These are phyloP conservation scores for Stictonetta naevosa DNA, from an alignment of 2,113 vertebrate genomes.

Conservation along the genomic window DNA sequence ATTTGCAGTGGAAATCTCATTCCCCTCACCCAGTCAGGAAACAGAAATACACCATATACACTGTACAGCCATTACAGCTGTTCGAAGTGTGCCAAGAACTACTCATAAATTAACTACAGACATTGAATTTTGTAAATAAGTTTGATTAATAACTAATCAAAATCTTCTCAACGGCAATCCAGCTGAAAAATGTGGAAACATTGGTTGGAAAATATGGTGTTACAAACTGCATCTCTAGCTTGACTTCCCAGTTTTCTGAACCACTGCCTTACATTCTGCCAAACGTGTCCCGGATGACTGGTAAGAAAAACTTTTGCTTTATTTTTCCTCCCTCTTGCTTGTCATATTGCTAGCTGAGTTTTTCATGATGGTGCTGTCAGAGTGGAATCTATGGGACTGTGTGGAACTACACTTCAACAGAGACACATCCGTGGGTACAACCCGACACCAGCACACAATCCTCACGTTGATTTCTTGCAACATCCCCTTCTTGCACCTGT, in stretches of 20 bases:
- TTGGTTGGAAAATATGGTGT: constrained; percentile 6
- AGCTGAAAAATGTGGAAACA: neutral
- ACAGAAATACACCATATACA: constrained; percentile 36
- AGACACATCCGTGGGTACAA: neutral
- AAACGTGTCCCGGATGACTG: accelerated
- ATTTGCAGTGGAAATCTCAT: constrained; percentile 63
- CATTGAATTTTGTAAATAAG: constrained; percentile 36
- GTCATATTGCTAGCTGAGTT: neutral
- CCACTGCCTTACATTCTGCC: neutral
- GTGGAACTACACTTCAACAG: neutral
- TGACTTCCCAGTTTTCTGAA: neutral
- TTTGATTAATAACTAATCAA: constrained; percentile 47
- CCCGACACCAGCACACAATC: neutral
- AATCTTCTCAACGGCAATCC: neutral
- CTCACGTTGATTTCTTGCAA: neutral
- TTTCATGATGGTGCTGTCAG: neutral
- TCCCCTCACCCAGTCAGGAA: constrained; percentile 52
- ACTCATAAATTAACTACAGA: constrained; percentile 56
- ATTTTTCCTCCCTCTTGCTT: neutral
- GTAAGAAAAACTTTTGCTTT: neutral
- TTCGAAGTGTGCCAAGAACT: constrained; percentile 46
- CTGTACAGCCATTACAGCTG: constrained; percentile 20
- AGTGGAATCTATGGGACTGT: neutral
- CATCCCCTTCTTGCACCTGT: neutral
- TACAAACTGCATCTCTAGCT: neutral